Conservation (phyloP, 2,113 vertebrate species). For the Microcebus tavaratra region DNA sequence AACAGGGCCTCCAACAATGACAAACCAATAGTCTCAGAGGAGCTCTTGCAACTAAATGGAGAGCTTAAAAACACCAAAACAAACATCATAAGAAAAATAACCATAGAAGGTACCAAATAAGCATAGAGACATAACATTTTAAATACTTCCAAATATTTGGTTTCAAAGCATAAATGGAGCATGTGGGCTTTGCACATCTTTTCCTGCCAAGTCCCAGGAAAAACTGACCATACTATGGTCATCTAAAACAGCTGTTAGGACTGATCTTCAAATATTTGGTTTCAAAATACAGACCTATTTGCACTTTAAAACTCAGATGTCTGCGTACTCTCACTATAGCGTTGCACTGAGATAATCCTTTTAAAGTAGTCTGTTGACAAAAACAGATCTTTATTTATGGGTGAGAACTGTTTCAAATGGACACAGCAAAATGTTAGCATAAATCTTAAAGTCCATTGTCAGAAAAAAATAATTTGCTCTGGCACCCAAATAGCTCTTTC, state of each 20-base stretch:
- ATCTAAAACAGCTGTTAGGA: slow-evolving; percentile 69
- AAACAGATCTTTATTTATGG: slow-evolving; percentile 48
- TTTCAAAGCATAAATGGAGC: slow-evolving; percentile 73
- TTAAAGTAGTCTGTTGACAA: slow-evolving; percentile 50
- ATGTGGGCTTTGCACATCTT: slow-evolving; percentile 65
- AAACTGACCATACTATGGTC: slow-evolving; percentile 55
- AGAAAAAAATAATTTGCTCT: slow-evolving; percentile 27
- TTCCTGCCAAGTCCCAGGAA: slow-evolving; percentile 69
- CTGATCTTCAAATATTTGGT: slow-evolving; percentile 69
- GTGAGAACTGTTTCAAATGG: slow-evolving; percentile 33
- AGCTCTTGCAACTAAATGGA: slow-evolving; percentile 45
- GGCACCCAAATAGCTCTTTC: neutral
- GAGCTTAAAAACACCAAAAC: slow-evolving; percentile 68
- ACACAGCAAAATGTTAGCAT: slow-evolving; percentile 10
- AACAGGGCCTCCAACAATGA: slow-evolving; percentile 28
- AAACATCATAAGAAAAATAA: slow-evolving; percentile 70
- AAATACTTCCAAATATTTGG: slow-evolving; percentile 74
- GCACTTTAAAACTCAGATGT: slow-evolving; percentile 63
- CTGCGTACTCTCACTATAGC: slow-evolving; percentile 14
- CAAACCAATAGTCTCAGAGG: slow-evolving; percentile 54
- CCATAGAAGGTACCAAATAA: slow-evolving; percentile 64
- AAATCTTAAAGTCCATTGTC: slow-evolving; percentile 12
- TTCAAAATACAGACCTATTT: slow-evolving; percentile 71
- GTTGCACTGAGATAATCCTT: slow-evolving; percentile 15
- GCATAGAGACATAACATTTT: slow-evolving; percentile 58